Evolutionary conservation across 2,888 invertebrate genomes (phyloP), one percentile per base, ranked within the genome.

Genomic region (Scaptomyza cyrtandrae): DNA sequence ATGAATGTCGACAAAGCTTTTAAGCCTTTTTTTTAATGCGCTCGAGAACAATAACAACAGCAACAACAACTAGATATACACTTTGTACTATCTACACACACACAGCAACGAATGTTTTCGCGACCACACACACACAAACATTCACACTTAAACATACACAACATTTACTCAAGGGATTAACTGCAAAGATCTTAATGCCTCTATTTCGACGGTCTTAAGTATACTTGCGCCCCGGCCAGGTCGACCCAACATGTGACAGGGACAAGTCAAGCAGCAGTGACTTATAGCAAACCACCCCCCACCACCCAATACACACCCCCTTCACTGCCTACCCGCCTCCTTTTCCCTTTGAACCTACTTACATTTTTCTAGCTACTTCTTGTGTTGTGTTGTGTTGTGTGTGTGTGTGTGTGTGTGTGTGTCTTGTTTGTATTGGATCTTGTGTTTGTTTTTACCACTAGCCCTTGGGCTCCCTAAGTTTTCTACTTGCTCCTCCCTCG

Each of bases 161-260:
- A 85, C 89, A 86, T 90, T 90, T 90, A 80, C 90, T 90, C 89
- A 90, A 75, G 89, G 89, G 90, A 90, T 90, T 90, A 90, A 89
- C 89, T 86, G 80, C 76, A 90, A 90, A 90, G 89, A 87, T 86
- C 89, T 88, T 88, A 86, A 86, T 86, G 86, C 86, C 86, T 86
- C 85, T 88, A 89, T 90, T 89, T 89, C 88, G 83, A 83, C 86
- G 87, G 75, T 86, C 86, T 89, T 87, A 87, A 89, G 87, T 90
- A 88, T 89, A 86, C 83, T 88, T 83, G 83, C 87, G 75, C 70
- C 71, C 73, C 66, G 67, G 63, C 62, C 76, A 65, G 78, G 60
- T 63, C 56, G 37, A 43, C 61, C 62, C 78, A 77, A 78, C 74
- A 71, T 81, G 82, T 79, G 78, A 86, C 85, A 81, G 86, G 85